Percentiles rank a stretch among this genome's conserved stretches.
Evolutionary conservation across 2,113 vertebrate genomes (phyloP).

Genomic region (Aramus guarauna): DNA sequence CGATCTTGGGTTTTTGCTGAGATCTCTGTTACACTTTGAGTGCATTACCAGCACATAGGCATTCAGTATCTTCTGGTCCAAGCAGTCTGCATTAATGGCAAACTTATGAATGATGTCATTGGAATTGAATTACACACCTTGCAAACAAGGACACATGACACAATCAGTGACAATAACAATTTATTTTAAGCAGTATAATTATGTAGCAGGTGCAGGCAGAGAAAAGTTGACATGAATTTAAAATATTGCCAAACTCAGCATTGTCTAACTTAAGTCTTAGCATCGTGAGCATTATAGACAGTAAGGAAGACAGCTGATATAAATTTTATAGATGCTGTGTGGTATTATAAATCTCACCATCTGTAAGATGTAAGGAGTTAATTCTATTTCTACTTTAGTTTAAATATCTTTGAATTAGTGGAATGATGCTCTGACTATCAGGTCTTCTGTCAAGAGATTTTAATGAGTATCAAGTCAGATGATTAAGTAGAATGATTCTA

Average conservation of each 20-base stretch:
- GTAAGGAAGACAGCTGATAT: neutral
- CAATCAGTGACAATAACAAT: neutral
- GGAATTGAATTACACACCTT: neutral
- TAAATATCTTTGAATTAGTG: constrained; percentile 33
- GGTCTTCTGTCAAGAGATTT: constrained; percentile 15
- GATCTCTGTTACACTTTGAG: neutral
- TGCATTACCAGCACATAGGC: neutral
- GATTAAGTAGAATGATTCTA: constrained; percentile 25
- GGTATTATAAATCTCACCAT: neutral
- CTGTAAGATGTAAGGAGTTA: neutral
- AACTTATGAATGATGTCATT: neutral
- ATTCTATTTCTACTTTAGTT: constrained; percentile 17
- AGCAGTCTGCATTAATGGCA: neutral
- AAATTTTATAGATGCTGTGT: neutral
- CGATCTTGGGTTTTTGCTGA: neutral
- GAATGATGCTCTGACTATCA: neutral
- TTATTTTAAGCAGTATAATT: neutral
- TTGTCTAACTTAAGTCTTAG: neutral
- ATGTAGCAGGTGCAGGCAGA: neutral
- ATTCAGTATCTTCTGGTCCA: neutral
- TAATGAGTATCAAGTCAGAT: neutral
- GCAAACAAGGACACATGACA: neutral
- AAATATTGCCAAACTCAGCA: neutral
- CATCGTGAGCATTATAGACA: neutral
- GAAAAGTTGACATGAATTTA: neutral